Evolutionary conservation across 2,797 vertebrate genomes (phyloP), one percentile per base, ranked within the genome.

Genomic region (Anas bahamensis): DNA sequence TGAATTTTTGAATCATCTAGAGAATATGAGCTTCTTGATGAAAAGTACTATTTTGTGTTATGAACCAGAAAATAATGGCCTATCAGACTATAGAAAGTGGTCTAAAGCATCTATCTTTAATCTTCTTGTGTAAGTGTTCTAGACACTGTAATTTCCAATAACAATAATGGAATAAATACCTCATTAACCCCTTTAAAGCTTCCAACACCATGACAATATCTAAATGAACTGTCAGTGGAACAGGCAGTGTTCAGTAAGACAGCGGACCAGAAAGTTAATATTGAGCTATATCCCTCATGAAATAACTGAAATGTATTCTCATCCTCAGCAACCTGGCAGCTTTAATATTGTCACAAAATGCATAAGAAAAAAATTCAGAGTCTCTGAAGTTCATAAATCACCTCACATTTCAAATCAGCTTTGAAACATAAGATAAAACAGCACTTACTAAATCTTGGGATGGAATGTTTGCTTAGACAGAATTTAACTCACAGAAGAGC

Each of bases 1-100:
- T 96, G 98, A 96, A 96, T 96, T 98, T 98, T 98, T 97, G 98
- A 98, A 98, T 98, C 98, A 98, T 98, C 97, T 97, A 95, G 97
- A 96, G 98, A 97, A 97, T 94, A 96, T 93, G 96, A 97, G 97
- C 86, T 97, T 96, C 96, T 95, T 96, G 96, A 98, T 97, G 96
- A 98, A 97, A 97, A 98, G 97, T 96, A 96, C 92, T 96, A 93
- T 96, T 97, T 96, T 97, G 97, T 96, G 97, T 98, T 98, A 98
- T 97, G 98, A 98, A 97, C 97, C 98, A 97, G 98, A 98, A 97
- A 98, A 98, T 97, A 97, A 96, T 95, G 94, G 96, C 95, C 95
- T 93, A 95, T 97, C 96, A 95, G 96, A 91, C 96, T 73, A 60
- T 73, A 96, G 95, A 96, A 97, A 96, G 96, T 97, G 96, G 98